Evolutionary conservation across 1,140 invertebrate species (phyloP), one percentile per base, ranked within the genome.

Genomic region (Harlomillsia oculata): DNA sequence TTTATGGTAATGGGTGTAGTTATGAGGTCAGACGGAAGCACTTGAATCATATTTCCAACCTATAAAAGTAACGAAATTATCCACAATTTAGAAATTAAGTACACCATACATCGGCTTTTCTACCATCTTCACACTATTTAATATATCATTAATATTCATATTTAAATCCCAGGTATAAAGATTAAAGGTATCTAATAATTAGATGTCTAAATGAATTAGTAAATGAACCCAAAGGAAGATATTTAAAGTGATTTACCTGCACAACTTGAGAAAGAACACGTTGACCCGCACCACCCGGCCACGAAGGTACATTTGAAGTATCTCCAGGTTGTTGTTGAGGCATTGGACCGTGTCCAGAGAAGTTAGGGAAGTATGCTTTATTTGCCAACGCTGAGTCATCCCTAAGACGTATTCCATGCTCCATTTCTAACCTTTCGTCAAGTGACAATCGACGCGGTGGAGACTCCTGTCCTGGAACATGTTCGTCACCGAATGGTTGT

Each of bases 1-100:
- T 32, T 48, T 20, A 61, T 46, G 11, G 59, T 62, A 21, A 64
- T 49, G 11, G 63, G 44, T 29, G 16, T 51, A 2, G 55, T 40
- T 16, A 64, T 63, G 16, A 68, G 46, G 30, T 69, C 68, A 36
- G 72, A 75, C 6, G 77, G 77, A 8, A 78, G 71, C 16, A 80
- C 77, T 69, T 79, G 77, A 1, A 80, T 66, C 62, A 79, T 74
- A 63, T 80, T 78, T 14, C 78, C 78, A 14, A 79, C 72, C 72
- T 77, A 71, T 0, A 75, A 64, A 29, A 59, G 56, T 29, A 59
- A 13, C 13, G 37, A 5, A 14, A 39, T 13, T 16, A 25, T 25
- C 9, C 9, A 9, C 26, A 4, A 21, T 50, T 37, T 50, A 34
- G 16, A 48, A 32, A 46, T n/a, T 28, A 11, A 29, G 11, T 9